Conservation (phyloP, 2,113 vertebrate genomes). For the Cryptoleucopteryx plumbea region DNA sequence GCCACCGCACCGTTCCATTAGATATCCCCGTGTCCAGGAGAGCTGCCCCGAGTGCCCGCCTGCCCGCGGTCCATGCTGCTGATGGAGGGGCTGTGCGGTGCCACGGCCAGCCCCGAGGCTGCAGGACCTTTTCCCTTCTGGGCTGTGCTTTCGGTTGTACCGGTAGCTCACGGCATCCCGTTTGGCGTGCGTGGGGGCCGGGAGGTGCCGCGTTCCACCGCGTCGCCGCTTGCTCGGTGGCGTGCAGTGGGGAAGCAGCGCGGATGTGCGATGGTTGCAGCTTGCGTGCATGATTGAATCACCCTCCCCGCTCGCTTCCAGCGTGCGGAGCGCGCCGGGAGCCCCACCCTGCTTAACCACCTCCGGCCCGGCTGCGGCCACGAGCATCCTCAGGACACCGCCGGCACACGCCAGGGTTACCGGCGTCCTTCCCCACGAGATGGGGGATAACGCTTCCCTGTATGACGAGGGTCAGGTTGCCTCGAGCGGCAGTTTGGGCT, state of each 20-base stretch:
- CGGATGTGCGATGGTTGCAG: not conserved
- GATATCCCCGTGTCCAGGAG: fast-evolving
- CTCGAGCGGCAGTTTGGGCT: not conserved
- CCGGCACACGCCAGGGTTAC: not conserved
- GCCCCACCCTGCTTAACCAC: not conserved
- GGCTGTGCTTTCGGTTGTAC: not conserved
- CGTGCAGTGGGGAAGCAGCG: fast-evolving
- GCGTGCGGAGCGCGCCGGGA: not conserved
- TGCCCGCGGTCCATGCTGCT: fast-evolving
- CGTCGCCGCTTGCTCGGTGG: fast-evolving
- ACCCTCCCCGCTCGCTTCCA: not conserved
- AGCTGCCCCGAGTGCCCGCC: not conserved
- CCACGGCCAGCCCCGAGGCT: not conserved
- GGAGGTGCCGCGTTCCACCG: not conserved
- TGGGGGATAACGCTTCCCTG: not conserved
- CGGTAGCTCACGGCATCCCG: fast-evolving
- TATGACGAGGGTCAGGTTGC: fast-evolving
- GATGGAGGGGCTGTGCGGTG: not conserved
- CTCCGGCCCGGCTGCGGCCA: not conserved
- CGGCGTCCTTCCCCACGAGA: fast-evolving
- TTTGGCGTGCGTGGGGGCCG: fast-evolving
- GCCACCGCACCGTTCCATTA: fast-evolving
- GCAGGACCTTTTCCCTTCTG: not conserved
- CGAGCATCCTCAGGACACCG: not conserved
- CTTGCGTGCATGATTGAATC: not conserved